Evolutionary conservation across 2,113 vertebrate species (phyloP).

Genomic region (Phasianus colchicus): DNA sequence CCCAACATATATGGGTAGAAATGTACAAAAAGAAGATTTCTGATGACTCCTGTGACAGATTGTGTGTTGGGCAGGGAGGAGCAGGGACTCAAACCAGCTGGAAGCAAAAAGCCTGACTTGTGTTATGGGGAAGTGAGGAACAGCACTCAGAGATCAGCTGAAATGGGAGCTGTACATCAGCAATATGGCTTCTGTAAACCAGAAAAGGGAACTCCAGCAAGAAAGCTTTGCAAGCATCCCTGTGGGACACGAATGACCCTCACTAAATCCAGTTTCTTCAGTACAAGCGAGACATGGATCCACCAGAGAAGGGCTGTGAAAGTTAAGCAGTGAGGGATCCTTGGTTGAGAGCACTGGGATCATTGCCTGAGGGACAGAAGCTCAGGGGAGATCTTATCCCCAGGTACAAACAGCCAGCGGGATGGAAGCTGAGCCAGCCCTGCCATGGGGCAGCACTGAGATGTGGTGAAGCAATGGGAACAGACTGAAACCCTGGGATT

Average conservation of each 20-base stretch:
- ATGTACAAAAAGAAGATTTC: background rate
- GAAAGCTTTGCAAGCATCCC: background rate
- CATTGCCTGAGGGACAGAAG: background rate
- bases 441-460: background rate
- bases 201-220: background rate
- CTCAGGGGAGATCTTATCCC: background rate
- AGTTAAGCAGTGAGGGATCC: background rate
- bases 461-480: accelerated
- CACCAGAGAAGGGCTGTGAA: background rate
- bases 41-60: background rate
- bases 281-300: background rate
- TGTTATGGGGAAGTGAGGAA: background rate
- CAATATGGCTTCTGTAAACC: background rate
- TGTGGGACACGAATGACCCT: background rate
- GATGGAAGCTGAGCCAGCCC: background rate
- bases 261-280: background rate
- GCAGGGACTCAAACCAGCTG: background rate
- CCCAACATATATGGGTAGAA: background rate
- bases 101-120: background rate
- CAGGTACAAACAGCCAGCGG: accelerated
- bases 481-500: background rate
- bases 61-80: background rate
- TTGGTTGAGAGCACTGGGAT: background rate
- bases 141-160: background rate
- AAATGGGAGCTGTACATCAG: background rate